Base-by-base conservation (phyloP, 2,888 invertebrate species). In the Harpalus rubripes region DNA sequence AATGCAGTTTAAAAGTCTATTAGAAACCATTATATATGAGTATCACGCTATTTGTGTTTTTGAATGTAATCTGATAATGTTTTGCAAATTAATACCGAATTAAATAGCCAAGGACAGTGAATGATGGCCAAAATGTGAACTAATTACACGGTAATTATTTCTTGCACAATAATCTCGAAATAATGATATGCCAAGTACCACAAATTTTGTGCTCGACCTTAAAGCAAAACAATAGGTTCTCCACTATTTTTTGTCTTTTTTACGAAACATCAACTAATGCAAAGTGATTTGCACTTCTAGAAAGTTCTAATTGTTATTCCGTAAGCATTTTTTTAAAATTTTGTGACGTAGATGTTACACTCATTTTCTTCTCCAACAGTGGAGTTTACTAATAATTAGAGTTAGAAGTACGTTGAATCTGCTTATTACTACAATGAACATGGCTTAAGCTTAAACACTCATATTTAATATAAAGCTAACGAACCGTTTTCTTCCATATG, bases 51-150 rank as follows among this genome's bases (percentile, higher is more conserved):
- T 12, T 12, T 52, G 8, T 52, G 44, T 12, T 0, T 52, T 52
- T 52, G 44, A 52, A 52, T 52, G 44, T 10, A 52, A 52, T 52
- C 44, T 52, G 44, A 52, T 52, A 52, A 52, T 52, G 44, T 52
- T 52, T 52, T 52, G 0, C 44, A 52, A 52, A 52, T 52, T 52
- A 52, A 52, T 52, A 52, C 44, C 10, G 44, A 52, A 5, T 12
- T 4, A 52, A 12, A 52, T 52, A 52, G 44, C 12, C 44, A 52
- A 52, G 44, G 44, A 5, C 12, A 52, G 2, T 52, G 44, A 52
- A 52, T 52, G 10, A 52, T 52, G 44, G 12, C 12, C 12, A 12
- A 52, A 52, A 52, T 52, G 8, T 52, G 44, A 3, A 10, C 8
- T 52, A 52, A 52, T 52, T 52, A 52, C 12, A 52, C 10, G 44